Percentiles rank a stretch among this genome's conserved stretches.
Conservation (phyloP, 1,140 invertebrate genomes). For the Papilio polyxenes region DNA sequence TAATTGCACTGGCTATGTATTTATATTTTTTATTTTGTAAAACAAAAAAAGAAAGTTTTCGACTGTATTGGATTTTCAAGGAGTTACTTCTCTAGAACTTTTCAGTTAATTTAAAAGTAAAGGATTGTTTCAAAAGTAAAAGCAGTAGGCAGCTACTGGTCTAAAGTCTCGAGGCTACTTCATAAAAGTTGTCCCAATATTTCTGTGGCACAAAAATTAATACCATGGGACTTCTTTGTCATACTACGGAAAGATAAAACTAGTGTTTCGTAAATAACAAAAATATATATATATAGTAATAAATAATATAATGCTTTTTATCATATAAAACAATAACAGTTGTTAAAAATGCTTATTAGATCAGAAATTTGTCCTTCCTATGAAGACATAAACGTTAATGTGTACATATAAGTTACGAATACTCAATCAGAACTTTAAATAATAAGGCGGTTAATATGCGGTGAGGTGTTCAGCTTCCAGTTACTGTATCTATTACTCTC, state of each 20-base stretch:
- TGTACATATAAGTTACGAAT: conserved; percentile 13
- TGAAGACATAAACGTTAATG: neutral
- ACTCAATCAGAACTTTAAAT: conserved; percentile 25
- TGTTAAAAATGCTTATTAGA: neutral
- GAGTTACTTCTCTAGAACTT: neutral
- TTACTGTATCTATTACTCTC: conserved; percentile 33
- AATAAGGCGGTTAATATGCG: conserved; percentile 29
- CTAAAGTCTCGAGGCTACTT: conserved; percentile 8
- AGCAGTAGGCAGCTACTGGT: neutral
- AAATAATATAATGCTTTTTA: neutral
- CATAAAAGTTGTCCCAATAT: conserved; percentile 9
- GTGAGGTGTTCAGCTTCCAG: conserved; percentile 15
- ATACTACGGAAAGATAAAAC: neutral
- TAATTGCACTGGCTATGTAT: neutral
- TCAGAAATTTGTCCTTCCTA: neutral
- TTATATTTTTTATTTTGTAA: neutral
- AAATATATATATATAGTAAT: neutral
- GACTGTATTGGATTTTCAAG: neutral
- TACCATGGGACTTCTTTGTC: neutral
- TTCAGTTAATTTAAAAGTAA: neutral
- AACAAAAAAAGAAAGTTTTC: neutral
- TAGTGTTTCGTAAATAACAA: neutral
- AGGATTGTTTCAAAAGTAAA: conserved; percentile 16
- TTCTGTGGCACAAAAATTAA: neutral
- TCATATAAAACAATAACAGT: neutral